phyloP scores from a whole-genome alignment of 2,888 invertebrate species.

The Adelphocoris suturalis region DNA sequence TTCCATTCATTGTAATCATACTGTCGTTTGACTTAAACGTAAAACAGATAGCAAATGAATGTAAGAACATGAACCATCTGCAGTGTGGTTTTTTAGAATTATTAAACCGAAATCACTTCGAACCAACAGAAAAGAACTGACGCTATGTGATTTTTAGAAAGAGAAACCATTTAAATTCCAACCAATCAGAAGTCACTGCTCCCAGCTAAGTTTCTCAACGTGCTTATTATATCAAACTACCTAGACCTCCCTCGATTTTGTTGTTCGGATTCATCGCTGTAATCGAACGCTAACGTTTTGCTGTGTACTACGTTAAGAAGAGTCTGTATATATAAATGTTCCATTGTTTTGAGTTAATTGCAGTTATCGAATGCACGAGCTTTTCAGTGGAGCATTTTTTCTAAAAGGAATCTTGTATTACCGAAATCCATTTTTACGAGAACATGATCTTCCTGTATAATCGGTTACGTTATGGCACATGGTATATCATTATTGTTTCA shows the following conservation, averaged over 20 bases:
- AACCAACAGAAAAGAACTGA: too few relatives aligned
- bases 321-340: conserved; percentile 9
- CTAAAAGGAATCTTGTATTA: neutral
- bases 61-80: too few relatives aligned
- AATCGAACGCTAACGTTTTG: neutral
- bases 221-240: neutral
- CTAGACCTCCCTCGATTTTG: neutral
- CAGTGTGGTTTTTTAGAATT: too few relatives aligned
- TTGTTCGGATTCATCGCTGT: neutral
- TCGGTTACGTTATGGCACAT: neutral
- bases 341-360: neutral
- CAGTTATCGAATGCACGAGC: neutral
- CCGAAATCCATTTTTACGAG: neutral
- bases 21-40: too few relatives aligned
- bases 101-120: too few relatives aligned
- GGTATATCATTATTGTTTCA: neutral
- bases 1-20: too few relatives aligned
- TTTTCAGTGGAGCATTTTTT: neutral
- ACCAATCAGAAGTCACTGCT: neutral
- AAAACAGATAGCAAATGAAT: too few relatives aligned
- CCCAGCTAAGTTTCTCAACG: neutral
- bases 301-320: neutral
- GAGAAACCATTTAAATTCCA: too few relatives aligned
- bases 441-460: conserved; percentile 50
- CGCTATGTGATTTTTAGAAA: too few relatives aligned